Conservation (phyloP, 2,888 invertebrate genomes). For the Pyrrhosoma nymphula region DNA sequence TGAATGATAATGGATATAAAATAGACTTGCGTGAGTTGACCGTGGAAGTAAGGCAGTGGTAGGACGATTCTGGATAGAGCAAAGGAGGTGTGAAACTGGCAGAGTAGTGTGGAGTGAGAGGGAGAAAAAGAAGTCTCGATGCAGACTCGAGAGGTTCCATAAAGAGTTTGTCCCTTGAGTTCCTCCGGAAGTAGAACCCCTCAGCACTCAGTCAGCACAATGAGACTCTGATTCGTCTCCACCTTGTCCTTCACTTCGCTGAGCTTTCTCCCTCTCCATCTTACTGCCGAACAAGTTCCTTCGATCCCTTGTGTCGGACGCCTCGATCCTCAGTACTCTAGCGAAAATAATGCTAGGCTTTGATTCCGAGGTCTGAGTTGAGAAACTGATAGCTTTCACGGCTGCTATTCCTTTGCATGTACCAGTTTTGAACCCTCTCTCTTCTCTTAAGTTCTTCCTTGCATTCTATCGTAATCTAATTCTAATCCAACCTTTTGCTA, state of each 20-base stretch:
- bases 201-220: constrained; percentile 23
- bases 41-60: not conserved
- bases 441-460: not conserved
- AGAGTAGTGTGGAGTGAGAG: not conserved
- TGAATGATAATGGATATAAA: too few relatives aligned
- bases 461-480: not conserved
- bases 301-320: not conserved
- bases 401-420: too few relatives aligned
- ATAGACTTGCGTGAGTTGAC: too few relatives aligned
- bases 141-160: not conserved
- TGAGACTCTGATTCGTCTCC: constrained; percentile 49
- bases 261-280: not conserved
- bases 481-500: not conserved
- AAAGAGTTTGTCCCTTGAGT: constrained; percentile 19
- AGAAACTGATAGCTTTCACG: not conserved
- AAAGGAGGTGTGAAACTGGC: not conserved
- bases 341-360: not conserved
- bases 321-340: not conserved
- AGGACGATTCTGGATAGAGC: not conserved
- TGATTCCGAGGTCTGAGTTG: not conserved
- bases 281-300: not conserved
- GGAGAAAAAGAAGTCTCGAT: not conserved
- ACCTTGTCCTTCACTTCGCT: not conserved
- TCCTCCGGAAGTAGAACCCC: not conserved
- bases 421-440: too few relatives aligned